Evolutionary conservation across 2,797 vertebrate species (phyloP).

Genomic region (Limosa lapponica): DNA sequence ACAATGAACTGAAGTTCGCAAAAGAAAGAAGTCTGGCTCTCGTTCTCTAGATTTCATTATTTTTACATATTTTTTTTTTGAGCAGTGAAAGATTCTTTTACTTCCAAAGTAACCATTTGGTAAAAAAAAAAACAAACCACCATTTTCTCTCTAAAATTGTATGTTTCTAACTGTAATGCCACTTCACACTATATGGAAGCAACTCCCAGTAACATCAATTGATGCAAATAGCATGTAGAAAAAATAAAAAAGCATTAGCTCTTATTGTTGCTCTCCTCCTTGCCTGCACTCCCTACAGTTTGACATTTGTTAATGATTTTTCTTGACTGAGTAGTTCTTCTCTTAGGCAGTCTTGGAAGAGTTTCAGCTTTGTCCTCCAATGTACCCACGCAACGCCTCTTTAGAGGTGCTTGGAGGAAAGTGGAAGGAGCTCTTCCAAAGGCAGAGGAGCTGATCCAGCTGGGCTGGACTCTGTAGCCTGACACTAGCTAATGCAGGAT

Average conservation of each 20-base stretch:
- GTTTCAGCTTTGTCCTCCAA: slow-evolving; percentile 43
- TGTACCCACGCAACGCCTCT: background rate
- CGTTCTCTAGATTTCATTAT: background rate
- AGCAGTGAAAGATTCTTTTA: background rate
- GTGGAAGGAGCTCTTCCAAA: background rate
- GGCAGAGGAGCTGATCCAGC: background rate
- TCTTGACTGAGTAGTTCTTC: background rate
- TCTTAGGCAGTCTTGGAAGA: slow-evolving; percentile 21
- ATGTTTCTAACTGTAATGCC: background rate
- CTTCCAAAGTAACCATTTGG: background rate
- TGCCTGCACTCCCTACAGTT: background rate
- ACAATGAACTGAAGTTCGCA: background rate
- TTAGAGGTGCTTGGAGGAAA: background rate
- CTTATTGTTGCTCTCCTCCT: background rate
- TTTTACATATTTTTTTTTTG: background rate
- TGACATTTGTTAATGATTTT: slow-evolving; percentile 46
- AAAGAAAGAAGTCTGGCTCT: background rate
- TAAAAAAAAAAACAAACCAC: background rate
- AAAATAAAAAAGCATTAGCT: background rate
- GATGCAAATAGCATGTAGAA: background rate
- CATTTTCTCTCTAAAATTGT: background rate
- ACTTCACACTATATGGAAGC: background rate
- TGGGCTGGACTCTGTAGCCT: background rate
- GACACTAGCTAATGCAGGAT: background rate
- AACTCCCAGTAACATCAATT: background rate